Evolutionary conservation across 2,113 vertebrate species (phyloP), one percentile per base, ranked within the genome.

Genomic region (Stomatorhinus ivindoensis): DNA sequence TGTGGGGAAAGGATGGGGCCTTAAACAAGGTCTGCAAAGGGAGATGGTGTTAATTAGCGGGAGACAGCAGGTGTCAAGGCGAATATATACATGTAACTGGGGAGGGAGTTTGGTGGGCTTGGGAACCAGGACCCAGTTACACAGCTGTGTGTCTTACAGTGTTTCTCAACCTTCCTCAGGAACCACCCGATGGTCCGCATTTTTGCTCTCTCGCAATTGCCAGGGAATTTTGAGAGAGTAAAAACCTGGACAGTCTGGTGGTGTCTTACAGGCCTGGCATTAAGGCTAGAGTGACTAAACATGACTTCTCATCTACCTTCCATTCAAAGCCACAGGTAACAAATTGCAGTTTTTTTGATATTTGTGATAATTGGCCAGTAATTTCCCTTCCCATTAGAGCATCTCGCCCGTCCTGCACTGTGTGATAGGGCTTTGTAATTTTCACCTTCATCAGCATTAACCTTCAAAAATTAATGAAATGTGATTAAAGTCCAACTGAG

Each of bases 401-500:
- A 87, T 21, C 85, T 42, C 1, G 27, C 50, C 84, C 48, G 1
- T 86, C 84, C 24, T 51, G 24, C 44, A 35, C 84, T 87, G 48
- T 31, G 31, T 86, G 85, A 53, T 2, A 39, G 47, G 31, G 47
- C 11, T 27, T 53, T 39, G 2, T 5, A 35, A 47, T 84, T 87
- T 53, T 55, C 48, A 87, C 50, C 85, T 53, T 87, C 47, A 55
- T 87, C 85, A 87, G 50, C 3, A 6, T 39, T 87, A 87, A 87
- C 85, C 85, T 87, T 87, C n/a, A 55, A 87, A 87, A 19, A 87
- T 55, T 87, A 87, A 87, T 53, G 50, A 31, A 87, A 87, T 35
- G 27, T 53, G 85, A 87, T 84, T 84, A 84, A 84, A 44, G 44
- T 42, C 35, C 44, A 84, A 47, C 82, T 24, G 82, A 46, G 82